Evolutionary conservation across 2,888 invertebrate genomes (phyloP).

Genomic region (Elaeidobius kamerunicus): DNA sequence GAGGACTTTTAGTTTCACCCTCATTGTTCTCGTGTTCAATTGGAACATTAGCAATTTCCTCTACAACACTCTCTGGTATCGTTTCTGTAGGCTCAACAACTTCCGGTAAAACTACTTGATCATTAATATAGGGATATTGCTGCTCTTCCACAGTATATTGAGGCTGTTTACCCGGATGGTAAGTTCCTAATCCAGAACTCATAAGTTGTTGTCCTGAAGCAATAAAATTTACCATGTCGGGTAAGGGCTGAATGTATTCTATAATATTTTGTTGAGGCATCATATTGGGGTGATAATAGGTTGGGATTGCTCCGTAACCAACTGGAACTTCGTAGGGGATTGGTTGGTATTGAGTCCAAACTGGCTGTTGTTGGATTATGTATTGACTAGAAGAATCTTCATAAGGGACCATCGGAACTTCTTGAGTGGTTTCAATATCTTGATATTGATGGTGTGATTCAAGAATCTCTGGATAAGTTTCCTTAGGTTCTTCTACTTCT

Average conservation of each 20-base stretch:
- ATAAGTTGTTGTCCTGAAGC: conserved; percentile 50
- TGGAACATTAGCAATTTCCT: neutral
- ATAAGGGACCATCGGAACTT: conserved; percentile 7
- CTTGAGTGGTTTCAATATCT: conserved; percentile 3
- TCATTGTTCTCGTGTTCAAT: neutral
- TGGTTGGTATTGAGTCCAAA: conserved; percentile 39
- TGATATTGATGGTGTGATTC: neutral
- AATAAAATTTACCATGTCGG: conserved; percentile 54
- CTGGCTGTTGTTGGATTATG: conserved; percentile 30
- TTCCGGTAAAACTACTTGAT: neutral
- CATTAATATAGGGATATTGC: too few relatives aligned
- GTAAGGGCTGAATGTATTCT: conserved; percentile 51
- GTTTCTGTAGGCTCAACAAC: neutral
- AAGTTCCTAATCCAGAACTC: conserved; percentile 53
- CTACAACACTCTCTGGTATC: neutral
- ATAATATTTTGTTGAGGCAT: conserved; percentile 44
- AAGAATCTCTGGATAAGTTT: neutral
- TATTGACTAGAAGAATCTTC: conserved; percentile 22
- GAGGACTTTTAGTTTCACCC: conserved; percentile 12
- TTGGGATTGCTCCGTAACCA: conserved; percentile 23
- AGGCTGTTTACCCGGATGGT: conserved; percentile 39
- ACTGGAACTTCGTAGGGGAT: conserved; percentile 33
- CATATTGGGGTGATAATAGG: conserved; percentile 30
- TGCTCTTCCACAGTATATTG: conserved; percentile 7
- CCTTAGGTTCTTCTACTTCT: neutral